Evolutionary conservation across 2,113 vertebrate species (phyloP).

Genomic region (Octodon degus): DNA sequence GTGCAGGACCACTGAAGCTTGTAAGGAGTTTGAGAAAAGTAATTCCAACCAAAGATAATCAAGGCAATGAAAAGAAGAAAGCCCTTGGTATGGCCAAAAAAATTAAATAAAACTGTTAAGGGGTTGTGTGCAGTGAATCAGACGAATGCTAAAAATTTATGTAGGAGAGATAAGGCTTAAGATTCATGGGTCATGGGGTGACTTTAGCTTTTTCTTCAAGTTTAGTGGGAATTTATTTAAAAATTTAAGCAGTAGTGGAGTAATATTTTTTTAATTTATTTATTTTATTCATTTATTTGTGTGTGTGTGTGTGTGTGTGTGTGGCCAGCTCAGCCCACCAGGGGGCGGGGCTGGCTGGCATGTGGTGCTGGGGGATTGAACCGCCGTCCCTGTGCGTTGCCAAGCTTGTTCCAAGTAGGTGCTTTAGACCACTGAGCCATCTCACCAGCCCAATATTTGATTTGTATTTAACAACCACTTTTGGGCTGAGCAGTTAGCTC

Average conservation of each 20-base stretch:
- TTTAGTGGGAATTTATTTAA: not conserved
- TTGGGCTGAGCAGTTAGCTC: not conserved
- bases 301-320: too few relatives aligned
- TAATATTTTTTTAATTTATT: too few relatives aligned
- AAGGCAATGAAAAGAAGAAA: not conserved
- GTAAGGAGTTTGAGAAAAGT: not conserved
- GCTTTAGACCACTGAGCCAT: too few relatives aligned
- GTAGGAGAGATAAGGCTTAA: not conserved
- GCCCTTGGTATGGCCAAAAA: not conserved
- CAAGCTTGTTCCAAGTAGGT: too few relatives aligned
- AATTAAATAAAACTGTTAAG: not conserved
- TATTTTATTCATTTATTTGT: too few relatives aligned
- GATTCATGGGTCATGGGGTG: not conserved
- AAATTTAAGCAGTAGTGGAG: not conserved
- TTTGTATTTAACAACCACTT: not conserved
- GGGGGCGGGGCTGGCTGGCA: too few relatives aligned
- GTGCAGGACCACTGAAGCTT: not conserved
- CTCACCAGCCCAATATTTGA: too few relatives aligned
- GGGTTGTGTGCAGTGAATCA: not conserved
- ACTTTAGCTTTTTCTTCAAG: not conserved
- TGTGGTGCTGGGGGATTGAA: too few relatives aligned
- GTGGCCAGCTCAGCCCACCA: too few relatives aligned
- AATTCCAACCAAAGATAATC: not conserved
- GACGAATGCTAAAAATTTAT: not conserved
- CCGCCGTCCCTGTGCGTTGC: too few relatives aligned